These are phyloP conservation scores for Sipha maydis DNA, from an alignment of 2,888 invertebrate genomes.

Conservation along the genomic window DNA sequence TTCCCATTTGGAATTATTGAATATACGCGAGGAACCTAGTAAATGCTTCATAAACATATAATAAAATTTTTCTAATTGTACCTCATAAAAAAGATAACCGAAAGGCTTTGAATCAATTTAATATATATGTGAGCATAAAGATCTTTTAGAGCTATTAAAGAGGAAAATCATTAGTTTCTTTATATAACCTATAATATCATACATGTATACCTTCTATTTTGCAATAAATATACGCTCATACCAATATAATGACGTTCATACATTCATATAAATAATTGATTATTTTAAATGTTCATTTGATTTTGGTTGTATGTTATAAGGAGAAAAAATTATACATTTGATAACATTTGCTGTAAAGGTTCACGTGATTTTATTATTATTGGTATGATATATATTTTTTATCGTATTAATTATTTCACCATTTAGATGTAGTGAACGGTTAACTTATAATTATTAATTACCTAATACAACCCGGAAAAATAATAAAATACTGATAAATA, in stretches of 20 bases:
- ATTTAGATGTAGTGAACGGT: neutral
- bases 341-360: conserved; percentile 7
- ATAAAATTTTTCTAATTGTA: conserved; percentile 20
- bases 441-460: neutral
- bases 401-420: conserved; percentile 43
- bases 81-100: conserved; percentile 36
- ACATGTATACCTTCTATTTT: neutral
- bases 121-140: neutral
- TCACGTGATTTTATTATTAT: conserved; percentile 23
- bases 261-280: neutral
- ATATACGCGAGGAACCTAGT: neutral
- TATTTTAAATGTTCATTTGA: neutral
- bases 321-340: neutral
- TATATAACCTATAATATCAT: neutral
- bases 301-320: neutral
- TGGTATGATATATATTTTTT: neutral
- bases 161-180: neutral
- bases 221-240: neutral
- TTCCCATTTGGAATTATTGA: neutral
- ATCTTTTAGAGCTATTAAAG: conserved; percentile 25
- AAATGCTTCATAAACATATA: neutral
- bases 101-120: conserved; percentile 30
- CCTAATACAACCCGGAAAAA: neutral
- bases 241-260: neutral
- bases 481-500: neutral